These are phyloP conservation scores for Poecilus cupreus DNA, from an alignment of 2,888 invertebrate genomes.

Conservation along the genomic window DNA sequence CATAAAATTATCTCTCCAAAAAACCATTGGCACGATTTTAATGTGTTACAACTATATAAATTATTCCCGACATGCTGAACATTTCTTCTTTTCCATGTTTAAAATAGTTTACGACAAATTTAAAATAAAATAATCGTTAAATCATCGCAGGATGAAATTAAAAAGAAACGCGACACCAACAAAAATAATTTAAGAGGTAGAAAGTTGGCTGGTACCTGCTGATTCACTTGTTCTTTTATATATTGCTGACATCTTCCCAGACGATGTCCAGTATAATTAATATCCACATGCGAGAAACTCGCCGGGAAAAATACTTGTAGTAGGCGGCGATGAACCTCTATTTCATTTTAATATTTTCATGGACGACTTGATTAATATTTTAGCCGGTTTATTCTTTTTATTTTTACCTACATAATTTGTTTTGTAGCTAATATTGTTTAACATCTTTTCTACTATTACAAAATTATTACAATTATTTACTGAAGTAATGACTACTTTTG, in stretches of 20 bases:
- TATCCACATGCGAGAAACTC: background rate
- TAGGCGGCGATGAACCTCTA: conserved; percentile 27
- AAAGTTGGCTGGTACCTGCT: conserved; percentile 41
- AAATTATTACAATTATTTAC: too few species aligned
- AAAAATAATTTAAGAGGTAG: conserved; percentile 37
- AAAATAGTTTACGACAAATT: conserved; percentile 41
- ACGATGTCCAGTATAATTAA: conserved; percentile 47
- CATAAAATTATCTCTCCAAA: too few species aligned
- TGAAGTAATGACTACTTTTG: too few species aligned
- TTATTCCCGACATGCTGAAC: background rate
- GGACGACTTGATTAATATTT: conserved; percentile 20
- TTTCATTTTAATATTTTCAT: conserved; percentile 20
- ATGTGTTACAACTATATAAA: background rate
- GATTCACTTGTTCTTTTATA: conserved; percentile 47
- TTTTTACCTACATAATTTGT: too few species aligned
- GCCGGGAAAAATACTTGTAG: background rate
- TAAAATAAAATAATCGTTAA: conserved; percentile 44
- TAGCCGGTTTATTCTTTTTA: background rate
- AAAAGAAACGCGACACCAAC: conserved; percentile 33
- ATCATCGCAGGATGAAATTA: conserved; percentile 29
- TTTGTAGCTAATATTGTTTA: too few species aligned
- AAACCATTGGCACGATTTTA: too few species aligned
- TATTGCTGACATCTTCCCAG: conserved; percentile 46
- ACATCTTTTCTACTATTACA: too few species aligned
- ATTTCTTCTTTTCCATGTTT: background rate